Evolutionary conservation across 2,888 invertebrate genomes (phyloP), one percentile per base, ranked within the genome.

Genomic region (Lamellibrachia columna): DNA sequence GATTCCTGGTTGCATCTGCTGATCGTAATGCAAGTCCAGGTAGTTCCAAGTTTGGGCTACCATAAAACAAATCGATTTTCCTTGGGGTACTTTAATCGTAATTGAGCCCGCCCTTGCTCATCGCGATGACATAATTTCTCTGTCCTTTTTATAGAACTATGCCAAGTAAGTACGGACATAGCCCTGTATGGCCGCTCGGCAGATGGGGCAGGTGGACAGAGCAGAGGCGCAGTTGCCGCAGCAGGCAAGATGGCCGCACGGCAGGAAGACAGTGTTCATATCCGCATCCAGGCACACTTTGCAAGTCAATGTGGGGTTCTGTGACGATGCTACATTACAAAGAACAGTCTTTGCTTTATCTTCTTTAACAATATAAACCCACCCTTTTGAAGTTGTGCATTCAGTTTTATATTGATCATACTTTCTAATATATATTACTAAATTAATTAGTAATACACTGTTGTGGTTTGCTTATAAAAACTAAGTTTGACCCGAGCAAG

Each of bases 241-340:
- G 93, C 98, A 98, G 93, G 99, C 98, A 95, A 99, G 97, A 97
- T 99, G 99, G 2, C 99, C 98, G 97, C 99, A 99, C 28, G 99
- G 99, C 95, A 99, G 97, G 97, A 99, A 99, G 93, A 99, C 98
- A 93, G 99, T 98, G 93, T 95, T 95, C 94, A 98, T 98, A 97
- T 99, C 99, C 94, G 97, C 97, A 96, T 99, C 99, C 98, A 99
- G 98, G 96, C 99, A 99, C 95, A 99, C 98, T 97, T 99, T 99
- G 97, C 99, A 99, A 0, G 75, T 75, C 22, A 75, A n/a, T 22
- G 75, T 75, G 1, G 75, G 75, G 22, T 15, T 75, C 75, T 22
- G 75, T 22, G 40, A 40, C 40, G 1, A 40, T 40, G 40, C 40
- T 75, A 75, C 75, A 75, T 6, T n/a, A 75, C 22, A 75, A 22